Conservation (phyloP, 35 echinoderm and acorn worm genomes). For the Amphiura filiformis region DNA sequence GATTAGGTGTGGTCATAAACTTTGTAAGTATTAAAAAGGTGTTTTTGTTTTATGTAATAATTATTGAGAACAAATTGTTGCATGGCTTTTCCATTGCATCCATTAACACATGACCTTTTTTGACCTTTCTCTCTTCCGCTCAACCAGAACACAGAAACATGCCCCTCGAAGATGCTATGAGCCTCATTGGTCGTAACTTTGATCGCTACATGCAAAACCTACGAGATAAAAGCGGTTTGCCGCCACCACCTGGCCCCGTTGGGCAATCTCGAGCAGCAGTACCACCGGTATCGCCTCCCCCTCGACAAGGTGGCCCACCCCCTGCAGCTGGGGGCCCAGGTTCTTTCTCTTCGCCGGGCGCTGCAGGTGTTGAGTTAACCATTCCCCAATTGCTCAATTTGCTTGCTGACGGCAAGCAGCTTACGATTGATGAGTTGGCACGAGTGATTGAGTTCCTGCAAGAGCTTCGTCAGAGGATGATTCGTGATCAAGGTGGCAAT, state of each 20-base stretch:
- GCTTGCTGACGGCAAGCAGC: constrained; percentile 85
- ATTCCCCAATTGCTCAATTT: constrained; percentile 87
- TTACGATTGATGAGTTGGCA: constrained; percentile 75
- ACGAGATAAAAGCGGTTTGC: constrained; percentile 42
- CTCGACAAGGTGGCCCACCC: background rate
- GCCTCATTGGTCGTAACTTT: constrained; percentile 90
- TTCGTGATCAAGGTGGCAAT: constrained; percentile 50
- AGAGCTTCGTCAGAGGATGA: constrained; percentile 69
- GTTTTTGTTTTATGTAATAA: too few species aligned
- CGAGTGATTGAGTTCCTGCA: constrained; percentile 83
- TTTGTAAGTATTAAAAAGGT: too few species aligned
- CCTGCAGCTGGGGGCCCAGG: background rate
- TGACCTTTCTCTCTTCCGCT: constrained; percentile 2
- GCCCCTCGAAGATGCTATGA: constrained; percentile 94
- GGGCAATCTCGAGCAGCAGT: background rate
- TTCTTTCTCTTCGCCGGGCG: background rate
- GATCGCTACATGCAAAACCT: constrained; percentile 93
- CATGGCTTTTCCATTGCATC: background rate
- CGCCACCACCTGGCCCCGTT: background rate
- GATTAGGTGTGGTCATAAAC: too few species aligned
- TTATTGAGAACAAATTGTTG: too few species aligned
- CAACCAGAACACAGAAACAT: constrained; percentile 98
- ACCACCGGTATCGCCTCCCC: constrained; percentile 14
- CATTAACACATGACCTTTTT: background rate
- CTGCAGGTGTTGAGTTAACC: constrained; percentile 62